Conservation (phyloP, 2,888 invertebrate species). For the Drosophila nr. fundita region DNA sequence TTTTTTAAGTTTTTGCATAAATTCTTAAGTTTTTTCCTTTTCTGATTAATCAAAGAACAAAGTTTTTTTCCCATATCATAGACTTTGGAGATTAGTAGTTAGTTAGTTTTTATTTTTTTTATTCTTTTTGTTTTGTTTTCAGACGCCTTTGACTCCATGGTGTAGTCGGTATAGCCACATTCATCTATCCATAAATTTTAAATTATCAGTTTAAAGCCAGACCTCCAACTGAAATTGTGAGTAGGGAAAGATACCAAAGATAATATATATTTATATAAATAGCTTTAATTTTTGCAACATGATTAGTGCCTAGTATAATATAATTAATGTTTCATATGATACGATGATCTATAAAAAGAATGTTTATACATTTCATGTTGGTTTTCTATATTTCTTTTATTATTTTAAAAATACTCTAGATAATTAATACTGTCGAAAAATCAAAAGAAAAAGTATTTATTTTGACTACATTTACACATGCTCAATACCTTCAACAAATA, state of each 20-base stretch:
- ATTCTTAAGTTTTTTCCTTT: neutral
- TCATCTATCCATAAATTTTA: rapidly evolving
- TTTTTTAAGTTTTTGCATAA: neutral
- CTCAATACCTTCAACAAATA: neutral
- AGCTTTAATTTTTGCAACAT: neutral
- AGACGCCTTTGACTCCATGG: neutral
- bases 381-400: neutral
- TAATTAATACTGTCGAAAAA: neutral
- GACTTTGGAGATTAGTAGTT: neutral
- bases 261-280: too few species aligned
- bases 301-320: neutral
- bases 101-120: neutral
- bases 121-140: neutral
- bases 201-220: neutral
- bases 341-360: neutral
- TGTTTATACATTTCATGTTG: neutral
- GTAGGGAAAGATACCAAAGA: neutral
- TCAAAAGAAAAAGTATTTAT: neutral
- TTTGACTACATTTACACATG: neutral
- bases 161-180: neutral
- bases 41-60: neutral
- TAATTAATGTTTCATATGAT: neutral
- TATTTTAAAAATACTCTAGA: neutral
- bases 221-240: neutral
- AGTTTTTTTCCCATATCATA: neutral